Conservation (phyloP, 2,888 invertebrate species). For the Magallana nippona region DNA sequence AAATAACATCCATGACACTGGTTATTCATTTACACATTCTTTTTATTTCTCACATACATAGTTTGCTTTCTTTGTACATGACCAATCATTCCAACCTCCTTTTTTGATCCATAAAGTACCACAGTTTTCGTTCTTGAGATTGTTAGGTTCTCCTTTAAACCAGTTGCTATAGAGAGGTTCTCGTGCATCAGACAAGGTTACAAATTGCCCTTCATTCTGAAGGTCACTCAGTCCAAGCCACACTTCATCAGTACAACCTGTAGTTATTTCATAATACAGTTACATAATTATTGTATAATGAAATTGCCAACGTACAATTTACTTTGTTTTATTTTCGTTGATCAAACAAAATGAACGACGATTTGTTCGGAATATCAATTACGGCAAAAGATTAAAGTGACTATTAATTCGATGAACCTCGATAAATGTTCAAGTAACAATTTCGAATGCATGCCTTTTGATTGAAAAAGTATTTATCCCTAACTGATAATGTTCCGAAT, state of each 20-base stretch:
- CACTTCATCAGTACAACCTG: not conserved
- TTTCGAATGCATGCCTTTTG: too few relatives aligned
- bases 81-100: not conserved
- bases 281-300: too few relatives aligned
- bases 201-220: not conserved
- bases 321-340: not conserved
- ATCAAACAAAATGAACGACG: too few relatives aligned
- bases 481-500: too few relatives aligned
- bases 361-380: too few relatives aligned
- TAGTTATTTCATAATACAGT: too few relatives aligned
- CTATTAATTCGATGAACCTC: too few relatives aligned
- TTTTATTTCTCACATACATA: not conserved
- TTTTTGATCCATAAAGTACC: not conserved
- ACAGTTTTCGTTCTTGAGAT: not conserved
- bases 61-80: not conserved
- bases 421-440: too few relatives aligned
- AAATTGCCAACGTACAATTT: not conserved
- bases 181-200: not conserved
- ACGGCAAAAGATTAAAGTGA: too few relatives aligned
- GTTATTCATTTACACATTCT: too few relatives aligned
- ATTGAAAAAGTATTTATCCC: too few relatives aligned
- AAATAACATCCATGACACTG: too few relatives aligned
- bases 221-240: not conserved
- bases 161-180: not conserved
- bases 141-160: slow-evolving; percentile 6